Evolutionary conservation across 2,888 invertebrate species (phyloP).

Genomic region (Phlogophora meticulosa): DNA sequence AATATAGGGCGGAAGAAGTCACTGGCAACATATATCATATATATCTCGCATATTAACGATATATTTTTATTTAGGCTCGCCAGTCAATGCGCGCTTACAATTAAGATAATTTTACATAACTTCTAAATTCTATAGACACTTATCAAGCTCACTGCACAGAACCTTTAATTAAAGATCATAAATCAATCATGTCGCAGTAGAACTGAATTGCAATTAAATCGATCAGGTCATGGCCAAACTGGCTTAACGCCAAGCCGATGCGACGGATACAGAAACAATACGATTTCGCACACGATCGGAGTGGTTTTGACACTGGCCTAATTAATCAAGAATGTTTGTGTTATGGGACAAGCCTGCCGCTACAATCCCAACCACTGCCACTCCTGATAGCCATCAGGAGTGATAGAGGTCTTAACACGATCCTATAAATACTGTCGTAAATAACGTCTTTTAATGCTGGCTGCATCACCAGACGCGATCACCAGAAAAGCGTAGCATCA

Average conservation of each 20-base stretch:
- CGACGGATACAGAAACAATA: slow-evolving; percentile 13
- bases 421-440: no score
- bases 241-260: slow-evolving; percentile 8
- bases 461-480: no score
- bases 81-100: neutral
- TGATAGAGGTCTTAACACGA: no score
- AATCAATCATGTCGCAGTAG: slow-evolving; percentile 38
- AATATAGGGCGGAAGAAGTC: no score
- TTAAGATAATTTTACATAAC: neutral
- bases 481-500: no score
- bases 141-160: slow-evolving; percentile 7
- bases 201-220: slow-evolving; percentile 43
- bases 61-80: neutral
- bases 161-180: slow-evolving; percentile 37
- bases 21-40: neutral
- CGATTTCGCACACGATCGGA: slow-evolving; percentile 34
- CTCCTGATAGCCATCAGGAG: no score
- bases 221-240: slow-evolving; percentile 36
- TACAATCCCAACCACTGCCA: no score
- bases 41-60: no score
- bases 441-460: no score
- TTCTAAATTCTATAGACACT: neutral
- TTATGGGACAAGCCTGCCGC: no score
- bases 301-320: slow-evolving; percentile 27
- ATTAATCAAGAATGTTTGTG: slow-evolving; percentile 4